These are phyloP conservation scores for Butastur rufipennis DNA, from an alignment of 2,113 vertebrate genomes.

Conservation along the genomic window DNA sequence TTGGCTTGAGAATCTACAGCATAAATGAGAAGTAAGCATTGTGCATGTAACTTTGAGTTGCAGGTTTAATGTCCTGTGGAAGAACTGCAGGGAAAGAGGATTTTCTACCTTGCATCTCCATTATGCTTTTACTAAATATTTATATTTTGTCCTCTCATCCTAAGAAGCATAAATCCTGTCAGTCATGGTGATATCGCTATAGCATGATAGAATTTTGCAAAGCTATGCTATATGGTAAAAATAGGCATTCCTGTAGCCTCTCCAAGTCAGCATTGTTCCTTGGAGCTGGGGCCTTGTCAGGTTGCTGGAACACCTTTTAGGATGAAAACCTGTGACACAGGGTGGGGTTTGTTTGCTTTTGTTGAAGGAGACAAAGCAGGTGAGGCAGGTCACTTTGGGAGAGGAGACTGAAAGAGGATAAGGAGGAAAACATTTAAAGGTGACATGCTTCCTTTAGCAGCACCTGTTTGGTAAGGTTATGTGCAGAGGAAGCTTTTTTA, in stretches of 20 bases:
- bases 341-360: neutral
- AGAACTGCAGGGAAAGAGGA: neutral
- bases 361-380: neutral
- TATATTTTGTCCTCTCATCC: neutral
- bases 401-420: neutral
- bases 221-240: neutral
- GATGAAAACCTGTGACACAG: fast-evolving
- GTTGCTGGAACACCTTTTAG: neutral
- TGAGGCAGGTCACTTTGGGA: neutral
- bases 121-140: neutral
- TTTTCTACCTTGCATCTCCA: neutral
- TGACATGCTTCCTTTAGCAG: neutral
- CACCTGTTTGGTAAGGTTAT: neutral
- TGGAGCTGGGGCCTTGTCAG: neutral
- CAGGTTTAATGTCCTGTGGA: neutral
- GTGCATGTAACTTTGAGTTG: neutral
- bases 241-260: neutral
- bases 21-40: neutral
- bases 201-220: neutral
- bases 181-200: neutral
- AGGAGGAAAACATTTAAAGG: neutral
- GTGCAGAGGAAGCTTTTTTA: neutral
- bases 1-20: neutral
- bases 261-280: neutral
- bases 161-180: neutral